Evolutionary conservation across 1,140 invertebrate species (phyloP).

Genomic region (Colletes latitarsis): DNA sequence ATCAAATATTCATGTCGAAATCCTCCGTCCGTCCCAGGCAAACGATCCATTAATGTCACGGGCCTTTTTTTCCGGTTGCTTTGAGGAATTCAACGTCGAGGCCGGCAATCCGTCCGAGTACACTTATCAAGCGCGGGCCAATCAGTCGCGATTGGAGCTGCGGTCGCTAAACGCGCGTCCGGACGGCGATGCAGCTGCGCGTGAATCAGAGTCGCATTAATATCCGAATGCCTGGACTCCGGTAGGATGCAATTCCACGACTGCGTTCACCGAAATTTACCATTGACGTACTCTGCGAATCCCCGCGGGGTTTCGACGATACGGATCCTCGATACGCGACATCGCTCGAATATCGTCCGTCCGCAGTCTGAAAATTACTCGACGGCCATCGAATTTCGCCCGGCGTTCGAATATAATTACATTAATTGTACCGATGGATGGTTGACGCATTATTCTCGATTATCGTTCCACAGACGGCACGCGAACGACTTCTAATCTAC

Average conservation of each 20-base stretch:
- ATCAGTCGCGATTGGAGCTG: slow-evolving; percentile 11
- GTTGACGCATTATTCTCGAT: neutral
- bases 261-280: slow-evolving; percentile 4
- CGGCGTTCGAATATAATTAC: neutral
- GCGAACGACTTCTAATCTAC: too few relatives aligned
- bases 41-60: too few relatives aligned
- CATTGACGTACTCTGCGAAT: neutral
- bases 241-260: neutral
- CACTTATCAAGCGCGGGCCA: slow-evolving; percentile 6
- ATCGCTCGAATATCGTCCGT: neutral
- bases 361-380: slow-evolving; percentile 8
- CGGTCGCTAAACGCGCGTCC: neutral
- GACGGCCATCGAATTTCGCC: neutral
- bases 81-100: neutral
- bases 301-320: neutral
- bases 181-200: slow-evolving; percentile 1
- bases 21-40: too few relatives aligned
- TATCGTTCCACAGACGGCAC: neutral
- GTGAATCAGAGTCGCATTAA: slow-evolving; percentile 14
- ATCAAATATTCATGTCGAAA: too few relatives aligned
- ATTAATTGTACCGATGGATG: neutral
- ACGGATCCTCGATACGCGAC: neutral
- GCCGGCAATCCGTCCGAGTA: neutral
- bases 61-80: neutral
- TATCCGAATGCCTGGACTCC: neutral